Evolutionary conservation across 2,888 invertebrate species (phyloP).

Genomic region (Tenthredo livida): DNA sequence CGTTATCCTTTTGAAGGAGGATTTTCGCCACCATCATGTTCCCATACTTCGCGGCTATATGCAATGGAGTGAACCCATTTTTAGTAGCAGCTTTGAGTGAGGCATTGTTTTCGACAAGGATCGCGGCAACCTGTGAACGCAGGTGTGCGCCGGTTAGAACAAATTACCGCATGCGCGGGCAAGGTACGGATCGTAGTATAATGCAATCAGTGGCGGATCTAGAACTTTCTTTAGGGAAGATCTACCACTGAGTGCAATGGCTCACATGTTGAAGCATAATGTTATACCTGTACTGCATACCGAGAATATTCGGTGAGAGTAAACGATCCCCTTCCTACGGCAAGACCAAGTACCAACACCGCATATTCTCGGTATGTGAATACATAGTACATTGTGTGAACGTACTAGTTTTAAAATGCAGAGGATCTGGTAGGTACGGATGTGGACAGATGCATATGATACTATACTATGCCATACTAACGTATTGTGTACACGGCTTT

Average conservation of each 20-base stretch:
- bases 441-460: neutral
- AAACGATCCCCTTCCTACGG: no score
- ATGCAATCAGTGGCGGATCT: neutral
- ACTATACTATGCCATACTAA: neutral
- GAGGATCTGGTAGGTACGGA: neutral
- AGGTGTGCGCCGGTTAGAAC: neutral
- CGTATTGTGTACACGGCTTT: neutral
- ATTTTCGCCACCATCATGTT: slow-evolving; percentile 93
- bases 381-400: neutral
- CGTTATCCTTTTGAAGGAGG: slow-evolving; percentile 92
- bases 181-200: neutral
- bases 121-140: slow-evolving; percentile 86
- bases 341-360: no score
- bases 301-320: no score
- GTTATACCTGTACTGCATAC: neutral
- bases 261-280: neutral
- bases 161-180: neutral
- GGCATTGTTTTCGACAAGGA: slow-evolving; percentile 95
- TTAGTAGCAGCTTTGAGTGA: slow-evolving; percentile 95
- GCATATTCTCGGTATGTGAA: no score
- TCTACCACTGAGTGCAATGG: neutral
- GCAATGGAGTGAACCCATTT: slow-evolving; percentile 97
- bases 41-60: slow-evolving; percentile 98
- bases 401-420: neutral
- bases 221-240: no score